Percentiles rank a stretch among this genome's conserved stretches.
Conservation (phyloP, 2,113 vertebrate genomes). For the Pongo pygmaeus region DNA sequence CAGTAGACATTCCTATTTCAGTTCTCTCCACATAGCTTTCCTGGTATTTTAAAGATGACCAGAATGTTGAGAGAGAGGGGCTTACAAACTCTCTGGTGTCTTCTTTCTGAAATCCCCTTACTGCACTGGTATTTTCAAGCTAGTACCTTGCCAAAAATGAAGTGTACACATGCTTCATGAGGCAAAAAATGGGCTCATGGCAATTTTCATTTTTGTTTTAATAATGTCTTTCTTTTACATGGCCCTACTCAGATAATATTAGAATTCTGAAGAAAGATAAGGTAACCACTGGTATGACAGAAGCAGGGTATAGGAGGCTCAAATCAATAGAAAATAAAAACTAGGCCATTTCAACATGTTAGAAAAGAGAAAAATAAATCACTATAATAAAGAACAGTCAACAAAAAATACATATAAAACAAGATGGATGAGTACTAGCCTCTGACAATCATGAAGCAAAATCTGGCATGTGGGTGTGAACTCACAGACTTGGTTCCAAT, state of each 20-base stretch:
- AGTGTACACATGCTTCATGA: neutral
- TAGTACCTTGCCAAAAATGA: constrained; percentile 36
- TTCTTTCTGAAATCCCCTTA: constrained; percentile 41
- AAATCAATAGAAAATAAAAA: neutral
- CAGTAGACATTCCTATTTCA: constrained; percentile 37
- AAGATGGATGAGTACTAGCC: constrained; percentile 66
- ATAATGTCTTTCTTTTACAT: neutral
- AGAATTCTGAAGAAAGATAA: neutral
- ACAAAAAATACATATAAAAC: neutral
- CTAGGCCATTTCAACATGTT: neutral
- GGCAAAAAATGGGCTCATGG: constrained; percentile 12
- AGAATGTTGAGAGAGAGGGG: constrained; percentile 47
- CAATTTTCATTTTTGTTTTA: constrained; percentile 31
- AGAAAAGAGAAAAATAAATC: neutral
- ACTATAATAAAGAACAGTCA: neutral
- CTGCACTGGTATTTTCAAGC: constrained; percentile 51
- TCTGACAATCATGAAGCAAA: constrained; percentile 73
- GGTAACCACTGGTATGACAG: neutral
- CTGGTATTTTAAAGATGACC: constrained; percentile 61
- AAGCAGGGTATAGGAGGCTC: neutral
- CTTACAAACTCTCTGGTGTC: constrained; percentile 18
- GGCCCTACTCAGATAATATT: neutral
- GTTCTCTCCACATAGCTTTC: neutral
- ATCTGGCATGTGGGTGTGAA: constrained; percentile 78
- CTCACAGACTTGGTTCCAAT: constrained; percentile 76